These are phyloP conservation scores for Muscicapa comitata DNA, from an alignment of 2,797 vertebrate species.

Conservation along the genomic window DNA sequence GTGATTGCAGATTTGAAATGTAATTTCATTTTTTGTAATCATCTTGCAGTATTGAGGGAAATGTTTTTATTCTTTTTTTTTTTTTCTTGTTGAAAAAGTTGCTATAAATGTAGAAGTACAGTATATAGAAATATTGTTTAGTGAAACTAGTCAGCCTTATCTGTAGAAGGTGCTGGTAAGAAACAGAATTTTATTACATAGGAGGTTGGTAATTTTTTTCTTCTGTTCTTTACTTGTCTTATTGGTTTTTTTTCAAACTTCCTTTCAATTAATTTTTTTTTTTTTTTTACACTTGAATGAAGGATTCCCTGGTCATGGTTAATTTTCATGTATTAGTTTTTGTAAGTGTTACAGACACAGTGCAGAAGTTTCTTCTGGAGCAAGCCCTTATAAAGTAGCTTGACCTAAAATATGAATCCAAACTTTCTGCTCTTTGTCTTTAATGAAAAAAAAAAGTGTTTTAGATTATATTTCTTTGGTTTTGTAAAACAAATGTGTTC, in stretches of 20 bases:
- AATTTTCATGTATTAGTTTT: conserved; percentile 60
- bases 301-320: conserved; percentile 53
- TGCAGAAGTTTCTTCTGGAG: conserved; percentile 65
- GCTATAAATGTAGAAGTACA: conserved; percentile 49
- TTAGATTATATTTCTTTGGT: conserved; percentile 67
- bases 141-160: conserved; percentile 54
- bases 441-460: conserved; percentile 63
- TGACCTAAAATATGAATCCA: conserved; percentile 71
- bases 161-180: conserved; percentile 62
- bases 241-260: not conserved
- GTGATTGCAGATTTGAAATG: conserved; percentile 66
- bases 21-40: conserved; percentile 74
- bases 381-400: conserved; percentile 71
- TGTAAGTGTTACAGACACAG: conserved; percentile 64
- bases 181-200: conserved; percentile 42
- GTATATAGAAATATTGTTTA: conserved; percentile 56
- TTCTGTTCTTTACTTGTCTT: not conserved
- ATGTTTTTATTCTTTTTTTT: conserved; percentile 48
- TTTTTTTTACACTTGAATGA: conserved; percentile 53
- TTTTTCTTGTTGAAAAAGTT: conserved; percentile 53
- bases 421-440: conserved; percentile 71
- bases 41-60: conserved; percentile 72
- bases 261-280: not conserved
- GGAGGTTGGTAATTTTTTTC: conserved; percentile 1
- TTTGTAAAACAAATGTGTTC: conserved; percentile 75